These are phyloP conservation scores for Hippopotamus amphibius DNA, from an alignment of 2,113 vertebrate species.

Conservation along the genomic window DNA sequence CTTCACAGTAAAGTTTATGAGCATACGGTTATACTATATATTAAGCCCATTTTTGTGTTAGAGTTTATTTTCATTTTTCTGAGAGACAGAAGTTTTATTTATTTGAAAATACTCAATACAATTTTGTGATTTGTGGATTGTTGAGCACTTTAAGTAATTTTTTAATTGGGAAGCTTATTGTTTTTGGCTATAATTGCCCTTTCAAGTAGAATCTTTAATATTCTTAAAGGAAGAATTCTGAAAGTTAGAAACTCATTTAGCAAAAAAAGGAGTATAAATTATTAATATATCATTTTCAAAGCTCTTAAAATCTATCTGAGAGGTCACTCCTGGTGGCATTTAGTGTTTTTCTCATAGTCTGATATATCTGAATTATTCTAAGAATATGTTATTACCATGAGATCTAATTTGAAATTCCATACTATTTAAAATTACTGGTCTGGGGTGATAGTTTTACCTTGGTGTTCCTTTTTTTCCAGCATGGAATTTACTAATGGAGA, in stretches of 20 bases:
- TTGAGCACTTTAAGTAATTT: not conserved
- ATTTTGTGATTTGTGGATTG: not conserved
- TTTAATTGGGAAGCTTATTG: not conserved
- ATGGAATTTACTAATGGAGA: slow-evolving; percentile 73
- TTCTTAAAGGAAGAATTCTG: not conserved
- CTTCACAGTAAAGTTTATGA: not conserved
- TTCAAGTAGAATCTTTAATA: not conserved
- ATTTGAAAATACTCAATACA: not conserved
- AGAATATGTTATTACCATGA: slow-evolving; percentile 35
- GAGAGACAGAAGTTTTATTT: not conserved
- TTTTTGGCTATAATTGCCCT: not conserved
- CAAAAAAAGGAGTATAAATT: not conserved
- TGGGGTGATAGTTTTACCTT: slow-evolving; percentile 20
- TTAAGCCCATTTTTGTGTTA: not conserved
- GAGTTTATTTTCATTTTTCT: not conserved
- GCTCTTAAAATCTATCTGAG: not conserved
- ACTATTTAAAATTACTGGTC: slow-evolving; percentile 28
- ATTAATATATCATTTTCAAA: not conserved
- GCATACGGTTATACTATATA: not conserved
- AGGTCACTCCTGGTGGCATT: not conserved
- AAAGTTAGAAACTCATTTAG: not conserved
- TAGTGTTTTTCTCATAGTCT: not conserved
- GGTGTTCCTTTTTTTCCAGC: not conserved
- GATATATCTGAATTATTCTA: not conserved
- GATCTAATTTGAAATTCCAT: slow-evolving; percentile 38